A percentile compares a stretch with the other conserved stretches of the same genome.
Conservation (phyloP, 2,888 invertebrate species). For the Leucania comma region DNA sequence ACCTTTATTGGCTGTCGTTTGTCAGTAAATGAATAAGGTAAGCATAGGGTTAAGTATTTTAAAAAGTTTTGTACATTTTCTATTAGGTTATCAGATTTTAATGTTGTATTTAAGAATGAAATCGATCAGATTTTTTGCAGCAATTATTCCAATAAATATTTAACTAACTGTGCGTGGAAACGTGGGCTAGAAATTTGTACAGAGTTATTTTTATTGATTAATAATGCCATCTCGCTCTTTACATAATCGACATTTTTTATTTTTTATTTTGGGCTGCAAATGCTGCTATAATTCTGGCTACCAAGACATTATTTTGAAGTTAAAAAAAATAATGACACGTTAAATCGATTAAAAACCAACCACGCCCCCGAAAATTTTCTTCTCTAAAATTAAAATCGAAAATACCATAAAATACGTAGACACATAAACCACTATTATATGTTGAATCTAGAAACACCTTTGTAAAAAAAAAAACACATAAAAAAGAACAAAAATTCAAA, state of each 20-base stretch:
- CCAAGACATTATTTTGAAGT: not conserved
- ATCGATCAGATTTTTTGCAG: conserved; percentile 5
- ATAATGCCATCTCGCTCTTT: not conserved
- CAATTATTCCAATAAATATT: not conserved
- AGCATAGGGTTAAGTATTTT: not conserved
- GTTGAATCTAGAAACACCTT: no score
- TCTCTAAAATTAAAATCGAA: not conserved
- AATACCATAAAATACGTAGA: not conserved
- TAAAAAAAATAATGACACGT: not conserved
- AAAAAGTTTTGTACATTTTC: not conserved
- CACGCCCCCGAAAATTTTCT: conserved; percentile 26
- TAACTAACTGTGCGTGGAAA: not conserved
- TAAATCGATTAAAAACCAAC: conserved; percentile 27
- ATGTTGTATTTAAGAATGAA: not conserved
- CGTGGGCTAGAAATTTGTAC: not conserved
- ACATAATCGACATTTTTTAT: not conserved
- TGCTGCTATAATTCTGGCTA: not conserved
- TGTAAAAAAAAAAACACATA: not conserved
- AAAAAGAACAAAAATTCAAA: conserved; percentile 14
- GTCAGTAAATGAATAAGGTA: not conserved
- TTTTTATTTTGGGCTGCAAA: not conserved
- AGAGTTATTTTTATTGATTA: not conserved
- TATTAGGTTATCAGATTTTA: not conserved
- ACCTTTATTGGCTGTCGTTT: not conserved
- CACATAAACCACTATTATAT: not conserved